Percentiles rank a stretch among this genome's conserved stretches.
phyloP scores from a whole-genome alignment of 2,113 vertebrate species.

The Sus scrofa region DNA sequence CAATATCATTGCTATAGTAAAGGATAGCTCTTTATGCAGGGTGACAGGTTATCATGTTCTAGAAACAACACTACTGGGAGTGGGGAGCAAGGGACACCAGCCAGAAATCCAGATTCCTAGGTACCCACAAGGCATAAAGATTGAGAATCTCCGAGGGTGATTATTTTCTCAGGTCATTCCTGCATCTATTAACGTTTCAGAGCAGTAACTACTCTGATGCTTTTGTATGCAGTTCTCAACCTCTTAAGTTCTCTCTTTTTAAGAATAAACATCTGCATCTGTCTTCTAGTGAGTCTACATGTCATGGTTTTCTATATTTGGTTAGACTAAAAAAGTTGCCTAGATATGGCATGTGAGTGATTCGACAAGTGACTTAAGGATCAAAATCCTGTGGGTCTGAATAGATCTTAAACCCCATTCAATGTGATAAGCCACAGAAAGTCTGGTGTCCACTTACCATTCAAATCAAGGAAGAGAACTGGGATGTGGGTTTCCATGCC shows the following conservation, averaged over 20 bases:
- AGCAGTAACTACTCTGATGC: neutral
- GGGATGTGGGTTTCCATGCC: constrained; percentile 98
- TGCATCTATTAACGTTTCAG: neutral
- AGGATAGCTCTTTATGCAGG: neutral
- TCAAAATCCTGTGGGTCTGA: neutral
- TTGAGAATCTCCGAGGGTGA: neutral
- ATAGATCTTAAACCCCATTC: neutral
- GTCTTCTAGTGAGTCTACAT: neutral
- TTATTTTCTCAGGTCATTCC: neutral
- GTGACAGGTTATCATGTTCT: neutral
- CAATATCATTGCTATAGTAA: neutral
- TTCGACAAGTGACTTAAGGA: neutral
- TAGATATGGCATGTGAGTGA: neutral
- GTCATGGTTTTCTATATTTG: neutral
- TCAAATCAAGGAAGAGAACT: constrained; percentile 98
- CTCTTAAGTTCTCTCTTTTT: neutral
- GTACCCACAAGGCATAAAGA: neutral
- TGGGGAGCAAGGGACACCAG: neutral
- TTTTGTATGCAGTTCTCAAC: neutral
- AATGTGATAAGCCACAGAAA: neutral
- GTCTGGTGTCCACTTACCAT: constrained; percentile 89
- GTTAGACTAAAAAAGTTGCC: neutral
- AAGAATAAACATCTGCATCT: neutral
- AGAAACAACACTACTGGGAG: neutral
- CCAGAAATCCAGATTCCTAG: neutral